A percentile compares a stretch with the other conserved stretches of the same genome.
Evolutionary conservation across 2,797 vertebrate genomes (phyloP).

Genomic region (Sebastolobus altivelis): DNA sequence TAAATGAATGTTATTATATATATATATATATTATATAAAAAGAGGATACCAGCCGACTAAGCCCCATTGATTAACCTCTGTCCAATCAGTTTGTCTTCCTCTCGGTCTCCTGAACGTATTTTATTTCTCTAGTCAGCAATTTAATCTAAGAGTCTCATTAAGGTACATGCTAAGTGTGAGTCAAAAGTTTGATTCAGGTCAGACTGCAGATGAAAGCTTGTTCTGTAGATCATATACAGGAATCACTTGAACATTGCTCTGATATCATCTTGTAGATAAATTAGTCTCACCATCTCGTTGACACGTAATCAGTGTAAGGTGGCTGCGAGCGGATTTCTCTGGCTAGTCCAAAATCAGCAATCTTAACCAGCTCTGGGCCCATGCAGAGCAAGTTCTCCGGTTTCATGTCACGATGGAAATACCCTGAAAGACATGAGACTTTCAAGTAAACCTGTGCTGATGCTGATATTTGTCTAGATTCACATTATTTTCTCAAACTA

Average conservation of each 20-base stretch:
- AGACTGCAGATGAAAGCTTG: not conserved
- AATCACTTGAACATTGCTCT: not conserved
- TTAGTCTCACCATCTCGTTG: conserved; percentile 91
- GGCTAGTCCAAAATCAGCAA: conserved; percentile 94
- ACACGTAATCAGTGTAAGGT: conserved; percentile 96
- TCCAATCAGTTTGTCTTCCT: not conserved
- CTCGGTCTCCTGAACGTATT: conserved; percentile 6
- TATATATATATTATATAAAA: too few species aligned
- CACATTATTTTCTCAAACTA: conserved; percentile 2
- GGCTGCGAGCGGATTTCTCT: conserved; percentile 93
- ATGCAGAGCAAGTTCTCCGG: conserved; percentile 95
- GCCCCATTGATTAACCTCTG: not conserved
- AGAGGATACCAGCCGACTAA: not conserved
- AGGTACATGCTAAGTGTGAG: not conserved
- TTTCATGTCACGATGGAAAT: conserved; percentile 96
- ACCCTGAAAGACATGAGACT: conserved; percentile 80
- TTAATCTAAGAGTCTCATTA: conserved; percentile 3
- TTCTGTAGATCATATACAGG: not conserved
- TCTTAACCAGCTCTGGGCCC: conserved; percentile 95
- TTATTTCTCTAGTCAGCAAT: conserved; percentile 2
- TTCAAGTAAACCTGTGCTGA: not conserved
- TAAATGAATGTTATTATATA: not conserved
- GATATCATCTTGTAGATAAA: not conserved
- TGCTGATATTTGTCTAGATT: not conserved
- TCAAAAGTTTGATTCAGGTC: conserved; percentile 24